Percentiles rank a stretch among this genome's conserved stretches.
Evolutionary conservation across 2,113 vertebrate genomes (phyloP).

Genomic region (Mystacornis crossleyi): DNA sequence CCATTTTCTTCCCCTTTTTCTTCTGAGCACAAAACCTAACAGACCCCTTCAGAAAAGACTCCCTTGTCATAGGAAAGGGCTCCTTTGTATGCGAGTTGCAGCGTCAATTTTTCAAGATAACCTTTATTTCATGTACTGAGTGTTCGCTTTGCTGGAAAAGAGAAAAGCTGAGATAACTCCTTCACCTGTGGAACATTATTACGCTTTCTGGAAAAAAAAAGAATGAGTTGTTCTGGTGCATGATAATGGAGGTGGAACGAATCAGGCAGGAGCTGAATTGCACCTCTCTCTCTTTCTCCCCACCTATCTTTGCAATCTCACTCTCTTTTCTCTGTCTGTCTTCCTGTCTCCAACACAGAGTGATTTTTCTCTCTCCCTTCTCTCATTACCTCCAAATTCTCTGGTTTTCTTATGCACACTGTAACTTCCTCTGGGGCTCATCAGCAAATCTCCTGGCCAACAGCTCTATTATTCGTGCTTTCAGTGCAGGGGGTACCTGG

Average conservation of each 20-base stretch:
- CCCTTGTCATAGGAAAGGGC: slow-evolving; percentile 13
- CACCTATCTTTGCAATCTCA: slow-evolving; percentile 17
- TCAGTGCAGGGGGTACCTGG: not conserved
- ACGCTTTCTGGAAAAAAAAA: slow-evolving; percentile 22
- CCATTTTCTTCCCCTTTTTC: not conserved
- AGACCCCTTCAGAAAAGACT: slow-evolving; percentile 18
- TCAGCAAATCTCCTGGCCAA: not conserved
- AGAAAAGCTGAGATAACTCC: slow-evolving; percentile 48
- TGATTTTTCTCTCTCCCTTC: not conserved
- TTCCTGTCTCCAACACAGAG: not conserved
- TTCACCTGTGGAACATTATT: slow-evolving; percentile 61
- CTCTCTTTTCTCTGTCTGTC: not conserved
- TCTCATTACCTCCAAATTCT: slow-evolving; percentile 14
- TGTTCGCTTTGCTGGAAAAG: slow-evolving; percentile 48
- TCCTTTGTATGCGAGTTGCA: slow-evolving; percentile 42
- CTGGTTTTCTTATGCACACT: slow-evolving; percentile 21
- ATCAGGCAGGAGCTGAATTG: not conserved
- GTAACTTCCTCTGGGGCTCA: not conserved
- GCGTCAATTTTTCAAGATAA: slow-evolving; percentile 56
- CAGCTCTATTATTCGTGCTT: not conserved
- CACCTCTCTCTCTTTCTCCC: not conserved
- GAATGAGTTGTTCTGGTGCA: slow-evolving; percentile 11
- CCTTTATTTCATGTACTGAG: slow-evolving; percentile 58
- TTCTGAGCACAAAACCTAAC: not conserved
- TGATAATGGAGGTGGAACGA: slow-evolving; percentile 31